Percentiles rank a stretch among this genome's conserved stretches.
These are phyloP conservation scores for Condylura cristata DNA, from an alignment of 2,113 vertebrate genomes.

Conservation along the genomic window DNA sequence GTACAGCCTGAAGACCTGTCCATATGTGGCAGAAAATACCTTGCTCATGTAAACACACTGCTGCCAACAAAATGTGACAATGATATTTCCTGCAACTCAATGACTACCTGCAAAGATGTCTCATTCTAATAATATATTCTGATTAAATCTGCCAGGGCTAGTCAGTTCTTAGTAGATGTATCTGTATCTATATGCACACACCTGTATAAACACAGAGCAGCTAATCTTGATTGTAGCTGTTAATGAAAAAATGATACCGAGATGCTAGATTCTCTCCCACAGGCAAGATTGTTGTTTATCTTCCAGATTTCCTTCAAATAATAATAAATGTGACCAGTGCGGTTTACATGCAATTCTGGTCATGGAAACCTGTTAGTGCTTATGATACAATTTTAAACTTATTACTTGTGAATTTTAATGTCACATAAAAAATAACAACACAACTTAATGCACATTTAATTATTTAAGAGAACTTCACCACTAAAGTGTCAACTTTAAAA, in stretches of 20 bases:
- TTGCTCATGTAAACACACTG: constrained; percentile 23
- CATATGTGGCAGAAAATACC: constrained; percentile 56
- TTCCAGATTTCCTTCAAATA: not conserved
- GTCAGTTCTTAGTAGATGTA: not conserved
- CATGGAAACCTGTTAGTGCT: not conserved
- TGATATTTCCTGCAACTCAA: not conserved
- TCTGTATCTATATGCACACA: not conserved
- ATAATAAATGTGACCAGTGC: not conserved
- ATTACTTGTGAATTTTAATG: not conserved
- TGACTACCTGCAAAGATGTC: not conserved
- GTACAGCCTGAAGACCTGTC: not conserved
- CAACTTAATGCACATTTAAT: not conserved
- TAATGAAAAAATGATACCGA: not conserved
- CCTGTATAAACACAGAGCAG: not conserved
- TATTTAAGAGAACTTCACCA: not conserved
- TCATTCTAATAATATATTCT: not conserved
- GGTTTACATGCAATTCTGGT: not conserved
- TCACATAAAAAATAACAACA: not conserved
- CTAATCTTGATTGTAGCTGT: not conserved
- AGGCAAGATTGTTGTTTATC: not conserved
- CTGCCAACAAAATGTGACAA: not conserved
- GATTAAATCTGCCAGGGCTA: not conserved
- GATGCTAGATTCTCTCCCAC: not conserved
- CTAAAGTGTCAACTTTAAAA: not conserved
- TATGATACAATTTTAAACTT: not conserved